Evolutionary conservation across 2,888 invertebrate species (phyloP), one percentile per base, ranked within the genome.

Genomic region (Drosophila kambysellisi): DNA sequence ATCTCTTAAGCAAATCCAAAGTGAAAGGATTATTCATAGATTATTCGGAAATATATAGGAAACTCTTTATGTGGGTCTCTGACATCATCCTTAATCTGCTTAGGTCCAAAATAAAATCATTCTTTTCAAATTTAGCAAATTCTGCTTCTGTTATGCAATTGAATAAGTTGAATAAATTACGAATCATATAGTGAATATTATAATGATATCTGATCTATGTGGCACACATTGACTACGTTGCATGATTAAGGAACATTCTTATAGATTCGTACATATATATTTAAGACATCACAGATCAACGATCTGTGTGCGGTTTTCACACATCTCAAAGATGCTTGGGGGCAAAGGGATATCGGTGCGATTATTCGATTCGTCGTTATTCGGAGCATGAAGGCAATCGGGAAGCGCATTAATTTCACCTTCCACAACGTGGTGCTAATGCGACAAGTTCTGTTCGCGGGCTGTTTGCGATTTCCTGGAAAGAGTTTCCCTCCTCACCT

Each of bases 371-470:
- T 51, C 37, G 57, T 46, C 65, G 64, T 11, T 66, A 66, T 69
- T 66, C 33, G 30, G 63, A 46, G 58, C 67, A 77, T 53, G 65
- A 65, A 69, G 64, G 51, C 66, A 72, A 77, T 65, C 74, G 37
- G 58, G 12, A 58, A 57, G 43, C 63, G 63, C 79, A 68, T 79
- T 74, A 68, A 75, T 72, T 79, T 66, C 58, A 43, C 71, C 69
- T 66, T 66, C 66, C 69, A 75, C 69, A 79, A 62, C 64, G 39
- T 76, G 82, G 82, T 84, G 87, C 81, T 87, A 87, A 87, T 88
- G 89, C 87, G 87, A 87, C 87, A 84, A 88, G 88, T 79, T 76
- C 73, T 77, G 60, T 58, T 61, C 43, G 65, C 52, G 53, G 67
- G 46, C 59, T 29, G 41, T 30, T 33, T 39, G 56, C 52, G 61